A percentile compares a stretch with the other conserved stretches of the same genome.
Conservation (phyloP, 2,888 invertebrate species). For the Pherbina coryleti region DNA sequence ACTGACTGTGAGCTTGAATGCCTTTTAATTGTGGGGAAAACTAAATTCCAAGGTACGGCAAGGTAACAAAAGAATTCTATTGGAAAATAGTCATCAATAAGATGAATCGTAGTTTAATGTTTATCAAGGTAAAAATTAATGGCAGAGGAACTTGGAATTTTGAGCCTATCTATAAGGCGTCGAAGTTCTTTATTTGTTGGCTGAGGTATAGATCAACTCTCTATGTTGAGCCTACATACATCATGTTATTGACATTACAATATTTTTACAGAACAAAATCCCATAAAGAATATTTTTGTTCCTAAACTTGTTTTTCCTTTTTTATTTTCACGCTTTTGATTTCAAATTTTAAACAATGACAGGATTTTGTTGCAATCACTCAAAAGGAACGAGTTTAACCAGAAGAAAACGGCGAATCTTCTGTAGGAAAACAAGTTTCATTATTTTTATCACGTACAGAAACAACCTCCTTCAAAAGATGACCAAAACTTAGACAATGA, state of each 20-base stretch:
- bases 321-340: not conserved
- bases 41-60: not conserved
- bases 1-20: constrained; percentile 20
- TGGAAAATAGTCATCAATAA: not conserved
- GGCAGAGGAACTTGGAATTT: no score
- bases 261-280: no score
- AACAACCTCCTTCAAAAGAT: not conserved
- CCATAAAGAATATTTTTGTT: no score
- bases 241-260: no score
- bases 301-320: not conserved
- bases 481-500: not conserved
- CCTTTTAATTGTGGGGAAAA: constrained; percentile 16
- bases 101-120: not conserved
- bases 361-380: constrained; percentile 1
- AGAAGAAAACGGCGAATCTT: not conserved
- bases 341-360: constrained; percentile 9
- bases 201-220: no score
- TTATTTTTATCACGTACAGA: constrained; percentile 23
- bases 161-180: no score
- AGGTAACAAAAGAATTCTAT: not conserved
- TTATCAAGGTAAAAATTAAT: no score
- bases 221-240: no score
- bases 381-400: constrained; percentile 22
- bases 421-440: constrained; percentile 15
- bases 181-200: no score